Evolutionary conservation across 2,888 invertebrate species (phyloP).

Genomic region (Patella depressa): DNA sequence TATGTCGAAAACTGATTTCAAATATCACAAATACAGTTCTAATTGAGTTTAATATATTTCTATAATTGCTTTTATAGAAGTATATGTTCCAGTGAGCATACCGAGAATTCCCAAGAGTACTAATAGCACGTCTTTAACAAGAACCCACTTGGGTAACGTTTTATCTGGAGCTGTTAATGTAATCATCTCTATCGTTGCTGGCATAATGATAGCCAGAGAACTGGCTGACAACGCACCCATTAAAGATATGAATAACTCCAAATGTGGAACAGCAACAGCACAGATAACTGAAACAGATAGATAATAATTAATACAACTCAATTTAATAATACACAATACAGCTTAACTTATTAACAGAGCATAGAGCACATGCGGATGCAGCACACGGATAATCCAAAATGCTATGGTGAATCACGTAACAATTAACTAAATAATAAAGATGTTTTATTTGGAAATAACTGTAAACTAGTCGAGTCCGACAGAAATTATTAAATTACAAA

Average conservation of each 20-base stretch:
- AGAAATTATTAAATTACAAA: too few relatives aligned
- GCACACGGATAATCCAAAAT: too few relatives aligned
- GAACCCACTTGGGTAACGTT: slow-evolving; percentile 33
- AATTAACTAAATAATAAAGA: too few relatives aligned
- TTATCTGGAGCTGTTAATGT: slow-evolving; percentile 51
- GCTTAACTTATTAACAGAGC: too few relatives aligned
- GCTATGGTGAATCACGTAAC: too few relatives aligned
- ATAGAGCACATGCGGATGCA: too few relatives aligned
- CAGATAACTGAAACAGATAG: slow-evolving; percentile 27
- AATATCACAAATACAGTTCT: background rate
- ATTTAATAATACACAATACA: background rate
- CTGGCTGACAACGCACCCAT: slow-evolving; percentile 69
- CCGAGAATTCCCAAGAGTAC: slow-evolving; percentile 85
- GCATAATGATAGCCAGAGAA: slow-evolving; percentile 68
- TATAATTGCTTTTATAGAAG: slow-evolving; percentile 52
- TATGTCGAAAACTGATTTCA: too few relatives aligned
- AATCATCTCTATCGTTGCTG: slow-evolving; percentile 66
- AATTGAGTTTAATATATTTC: slow-evolving; percentile 33
- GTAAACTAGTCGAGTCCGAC: too few relatives aligned
- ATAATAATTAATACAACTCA: background rate
- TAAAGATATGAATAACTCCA: slow-evolving; percentile 69
- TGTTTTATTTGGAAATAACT: too few relatives aligned
- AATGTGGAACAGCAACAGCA: slow-evolving; percentile 63
- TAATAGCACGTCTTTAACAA: slow-evolving; percentile 84
- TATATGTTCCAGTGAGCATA: slow-evolving; percentile 82